Percentiles rank a stretch among this genome's conserved stretches.
Evolutionary conservation across 2,888 invertebrate species (phyloP).

Genomic region (Scrobipalpa atriplicella): DNA sequence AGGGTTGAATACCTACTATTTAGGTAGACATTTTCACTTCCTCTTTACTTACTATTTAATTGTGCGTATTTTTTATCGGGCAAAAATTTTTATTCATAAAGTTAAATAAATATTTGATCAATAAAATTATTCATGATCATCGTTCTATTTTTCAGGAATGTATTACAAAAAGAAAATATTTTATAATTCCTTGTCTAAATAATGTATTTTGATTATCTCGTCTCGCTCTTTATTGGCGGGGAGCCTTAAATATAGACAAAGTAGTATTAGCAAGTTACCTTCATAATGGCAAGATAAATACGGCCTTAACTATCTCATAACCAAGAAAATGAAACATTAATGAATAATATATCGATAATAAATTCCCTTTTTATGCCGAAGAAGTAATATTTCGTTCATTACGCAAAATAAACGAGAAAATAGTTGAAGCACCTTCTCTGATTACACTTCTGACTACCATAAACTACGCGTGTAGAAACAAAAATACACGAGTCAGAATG

Average conservation of each 20-base stretch:
- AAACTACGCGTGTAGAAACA: too few species aligned
- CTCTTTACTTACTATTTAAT: neutral
- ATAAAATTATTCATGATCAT: too few species aligned
- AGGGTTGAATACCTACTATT: slow-evolving; percentile 32
- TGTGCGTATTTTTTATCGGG: neutral
- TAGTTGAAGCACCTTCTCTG: neutral
- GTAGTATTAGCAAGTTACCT: neutral
- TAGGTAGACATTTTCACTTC: slow-evolving; percentile 12
- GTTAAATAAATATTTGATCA: too few species aligned
- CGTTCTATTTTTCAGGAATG: too few species aligned
- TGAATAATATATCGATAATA: slow-evolving; percentile 34
- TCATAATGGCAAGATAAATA: slow-evolving; percentile 33
- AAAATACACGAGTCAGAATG: too few species aligned
- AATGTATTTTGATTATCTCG: too few species aligned
- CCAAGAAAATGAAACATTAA: slow-evolving; percentile 40
- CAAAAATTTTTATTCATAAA: neutral
- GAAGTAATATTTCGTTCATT: slow-evolving; percentile 36
- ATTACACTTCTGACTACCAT: too few species aligned
- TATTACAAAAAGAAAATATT: too few species aligned
- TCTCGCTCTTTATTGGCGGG: too few species aligned
- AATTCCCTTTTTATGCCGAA: slow-evolving; percentile 45
- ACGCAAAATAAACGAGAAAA: neutral
- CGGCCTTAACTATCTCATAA: slow-evolving; percentile 53
- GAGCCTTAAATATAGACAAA: neutral
- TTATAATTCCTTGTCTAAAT: too few species aligned